These are phyloP conservation scores for Muntiacus reevesi DNA, from an alignment of 2,113 vertebrate genomes.

Conservation along the genomic window DNA sequence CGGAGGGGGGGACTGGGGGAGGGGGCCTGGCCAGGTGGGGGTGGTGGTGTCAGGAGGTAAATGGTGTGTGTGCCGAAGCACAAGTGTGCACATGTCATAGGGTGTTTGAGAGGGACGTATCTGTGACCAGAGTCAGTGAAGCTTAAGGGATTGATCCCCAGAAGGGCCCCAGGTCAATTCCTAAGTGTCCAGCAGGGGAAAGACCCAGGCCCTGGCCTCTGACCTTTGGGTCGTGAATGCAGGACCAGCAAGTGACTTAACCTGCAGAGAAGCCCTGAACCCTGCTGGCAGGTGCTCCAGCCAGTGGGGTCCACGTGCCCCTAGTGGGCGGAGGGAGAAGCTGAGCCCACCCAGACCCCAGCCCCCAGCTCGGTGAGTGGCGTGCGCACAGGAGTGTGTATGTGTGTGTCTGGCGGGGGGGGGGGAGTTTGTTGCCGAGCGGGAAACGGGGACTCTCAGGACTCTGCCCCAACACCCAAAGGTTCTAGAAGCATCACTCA, in stretches of 20 bases:
- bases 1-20: not conserved
- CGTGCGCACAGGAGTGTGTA: not conserved
- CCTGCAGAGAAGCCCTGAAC: not conserved
- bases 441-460: not conserved
- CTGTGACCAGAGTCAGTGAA: not conserved
- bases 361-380: not conserved
- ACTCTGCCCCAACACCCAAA: constrained; percentile 65
- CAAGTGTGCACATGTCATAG: not conserved
- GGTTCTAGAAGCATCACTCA: constrained; percentile 56
- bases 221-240: not conserved
- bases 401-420: not conserved
- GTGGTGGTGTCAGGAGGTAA: not conserved
- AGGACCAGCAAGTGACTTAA: not conserved
- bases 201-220: not conserved
- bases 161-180: not conserved
- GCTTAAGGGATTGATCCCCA: not conserved
- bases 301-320: not conserved
- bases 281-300: not conserved
- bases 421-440: not conserved
- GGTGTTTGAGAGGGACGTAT: not conserved
- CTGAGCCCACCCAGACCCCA: not conserved
- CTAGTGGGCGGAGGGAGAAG: not conserved
- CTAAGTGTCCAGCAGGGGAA: not conserved
- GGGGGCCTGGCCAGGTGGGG: not conserved
- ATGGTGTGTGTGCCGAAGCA: not conserved